These are phyloP conservation scores for Nothobranchius furzeri DNA, from an alignment of 2,113 vertebrate species.

Conservation along the genomic window DNA sequence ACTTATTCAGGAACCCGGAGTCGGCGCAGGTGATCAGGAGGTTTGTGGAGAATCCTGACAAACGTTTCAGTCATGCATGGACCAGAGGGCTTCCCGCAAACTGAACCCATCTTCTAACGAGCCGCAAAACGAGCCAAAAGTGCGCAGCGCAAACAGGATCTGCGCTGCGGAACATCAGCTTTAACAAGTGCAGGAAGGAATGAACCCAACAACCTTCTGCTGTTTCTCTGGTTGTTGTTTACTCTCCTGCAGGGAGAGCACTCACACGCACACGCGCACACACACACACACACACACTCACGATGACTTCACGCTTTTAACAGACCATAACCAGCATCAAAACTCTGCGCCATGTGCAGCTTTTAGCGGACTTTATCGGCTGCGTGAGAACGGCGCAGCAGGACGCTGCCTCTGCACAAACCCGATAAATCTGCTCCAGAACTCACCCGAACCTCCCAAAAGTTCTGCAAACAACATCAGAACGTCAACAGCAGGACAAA, in stretches of 20 bases:
- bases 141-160: conserved; percentile 1
- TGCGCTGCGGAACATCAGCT: conserved; percentile 29
- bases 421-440: no score
- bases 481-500: conserved; percentile 32
- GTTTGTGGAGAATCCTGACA: no score
- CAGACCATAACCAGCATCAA: no score
- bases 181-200: conserved; percentile 58
- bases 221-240: conserved; percentile 57
- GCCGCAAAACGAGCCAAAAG: background rate
- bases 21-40: no score
- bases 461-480: conserved; percentile 27
- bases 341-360: background rate
- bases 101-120: background rate
- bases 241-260: conserved; percentile 44
- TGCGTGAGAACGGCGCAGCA: no score
- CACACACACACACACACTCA: conserved; percentile 51
- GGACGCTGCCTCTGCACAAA: no score
- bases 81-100: no score
- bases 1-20: no score
- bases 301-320: background rate
- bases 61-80: no score
- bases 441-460: no score
- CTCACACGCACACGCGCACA: conserved; percentile 7
- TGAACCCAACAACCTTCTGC: conserved; percentile 34
- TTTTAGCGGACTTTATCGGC: conserved; percentile 9